Percentiles rank a stretch among this genome's conserved stretches.
Evolutionary conservation across 2,113 vertebrate species (phyloP).

Genomic region (Micronisus gabar): DNA sequence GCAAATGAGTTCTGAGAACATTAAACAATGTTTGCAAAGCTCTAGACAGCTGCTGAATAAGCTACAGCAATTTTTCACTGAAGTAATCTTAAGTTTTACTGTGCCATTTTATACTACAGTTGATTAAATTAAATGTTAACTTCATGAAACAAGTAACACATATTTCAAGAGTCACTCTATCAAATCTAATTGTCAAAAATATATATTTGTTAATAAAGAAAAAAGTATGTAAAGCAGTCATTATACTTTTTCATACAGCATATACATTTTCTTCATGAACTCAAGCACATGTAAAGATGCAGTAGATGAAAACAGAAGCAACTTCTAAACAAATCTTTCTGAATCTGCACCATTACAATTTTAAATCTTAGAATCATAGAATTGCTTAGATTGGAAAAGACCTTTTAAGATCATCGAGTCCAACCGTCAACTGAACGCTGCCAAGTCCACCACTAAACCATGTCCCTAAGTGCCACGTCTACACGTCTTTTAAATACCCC

Average conservation of each 20-base stretch:
- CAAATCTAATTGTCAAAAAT: background rate
- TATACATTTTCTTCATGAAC: background rate
- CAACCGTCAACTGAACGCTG: background rate
- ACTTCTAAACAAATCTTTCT: background rate
- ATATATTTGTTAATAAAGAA: background rate
- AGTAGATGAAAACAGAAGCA: background rate
- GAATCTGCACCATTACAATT: background rate
- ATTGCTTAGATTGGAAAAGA: background rate
- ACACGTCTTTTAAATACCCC: background rate
- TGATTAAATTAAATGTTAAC: background rate
- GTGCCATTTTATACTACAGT: background rate
- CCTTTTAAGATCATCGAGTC: background rate
- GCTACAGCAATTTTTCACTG: background rate
- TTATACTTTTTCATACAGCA: background rate
- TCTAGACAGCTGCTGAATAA: background rate
- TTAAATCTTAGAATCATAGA: background rate
- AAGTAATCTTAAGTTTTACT: background rate
- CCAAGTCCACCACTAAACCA: background rate
- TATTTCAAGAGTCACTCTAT: background rate
- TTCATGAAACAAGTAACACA: background rate
- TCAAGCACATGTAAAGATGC: background rate
- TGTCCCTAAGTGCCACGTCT: fast-evolving
- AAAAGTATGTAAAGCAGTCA: background rate
- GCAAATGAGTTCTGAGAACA: background rate
- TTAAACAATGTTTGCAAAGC: background rate